phyloP scores from a whole-genome alignment of 2,888 invertebrate species.

The Pherbina coryleti region DNA sequence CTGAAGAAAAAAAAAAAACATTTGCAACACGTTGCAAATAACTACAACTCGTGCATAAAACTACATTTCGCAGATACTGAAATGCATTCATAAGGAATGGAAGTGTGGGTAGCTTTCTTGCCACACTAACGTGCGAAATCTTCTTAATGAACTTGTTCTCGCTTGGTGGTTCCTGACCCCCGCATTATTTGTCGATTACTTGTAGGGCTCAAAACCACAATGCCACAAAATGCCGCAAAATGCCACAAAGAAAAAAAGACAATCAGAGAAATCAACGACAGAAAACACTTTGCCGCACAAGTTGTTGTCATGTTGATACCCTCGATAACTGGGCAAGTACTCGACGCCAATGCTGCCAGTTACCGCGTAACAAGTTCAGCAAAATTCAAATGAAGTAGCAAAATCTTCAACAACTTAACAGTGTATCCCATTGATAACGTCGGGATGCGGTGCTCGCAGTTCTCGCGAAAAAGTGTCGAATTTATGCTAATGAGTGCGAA shows the following conservation, averaged over 20 bases:
- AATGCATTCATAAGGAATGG: background rate
- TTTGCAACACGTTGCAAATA: slow-evolving; percentile 36
- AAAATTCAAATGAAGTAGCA: too few species aligned
- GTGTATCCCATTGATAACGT: slow-evolving; percentile 29
- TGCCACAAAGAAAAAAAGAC: slow-evolving; percentile 27
- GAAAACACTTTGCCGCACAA: slow-evolving; percentile 35
- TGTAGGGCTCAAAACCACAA: slow-evolving; percentile 19
- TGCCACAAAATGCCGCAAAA: slow-evolving; percentile 31
- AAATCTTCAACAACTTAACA: slow-evolving; percentile 29
- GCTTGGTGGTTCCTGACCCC: slow-evolving; percentile 55
- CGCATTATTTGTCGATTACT: background rate
- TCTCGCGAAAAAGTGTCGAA: slow-evolving; percentile 31
- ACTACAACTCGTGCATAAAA: background rate
- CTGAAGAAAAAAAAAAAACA: slow-evolving; percentile 15
- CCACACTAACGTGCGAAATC: slow-evolving; percentile 65
- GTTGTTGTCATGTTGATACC: slow-evolving; percentile 15
- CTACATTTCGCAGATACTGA: background rate
- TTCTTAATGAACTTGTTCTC: slow-evolving; percentile 66
- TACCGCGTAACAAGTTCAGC: slow-evolving; percentile 18
- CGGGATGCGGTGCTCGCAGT: background rate
- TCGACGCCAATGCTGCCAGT: slow-evolving; percentile 27
- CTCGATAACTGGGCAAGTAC: background rate
- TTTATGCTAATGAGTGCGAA: slow-evolving; percentile 37
- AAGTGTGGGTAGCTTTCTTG: slow-evolving; percentile 13
- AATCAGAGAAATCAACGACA: slow-evolving; percentile 15